phyloP scores from a whole-genome alignment of 2,113 vertebrate species.

The Vulpes vulpes region DNA sequence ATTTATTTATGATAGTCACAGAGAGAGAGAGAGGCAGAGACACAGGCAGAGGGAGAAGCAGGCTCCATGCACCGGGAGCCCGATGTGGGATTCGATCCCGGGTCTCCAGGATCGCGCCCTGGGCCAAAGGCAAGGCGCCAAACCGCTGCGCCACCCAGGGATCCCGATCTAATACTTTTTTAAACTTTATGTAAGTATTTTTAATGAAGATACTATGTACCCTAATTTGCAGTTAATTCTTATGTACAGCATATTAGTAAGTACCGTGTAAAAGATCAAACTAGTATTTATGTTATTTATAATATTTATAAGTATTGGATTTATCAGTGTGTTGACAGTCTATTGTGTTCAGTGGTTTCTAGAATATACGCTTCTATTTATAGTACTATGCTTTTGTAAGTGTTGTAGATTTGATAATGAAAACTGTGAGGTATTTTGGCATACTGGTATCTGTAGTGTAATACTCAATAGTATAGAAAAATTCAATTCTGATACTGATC shows the following conservation, averaged over 20 bases:
- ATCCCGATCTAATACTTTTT: neutral
- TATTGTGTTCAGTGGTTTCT: neutral
- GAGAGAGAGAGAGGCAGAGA: too few species aligned
- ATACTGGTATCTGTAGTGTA: neutral
- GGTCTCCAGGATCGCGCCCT: too few species aligned
- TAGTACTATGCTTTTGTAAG: neutral
- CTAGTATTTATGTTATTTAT: neutral
- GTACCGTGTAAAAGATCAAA: conserved; percentile 11
- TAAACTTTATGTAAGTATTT: neutral
- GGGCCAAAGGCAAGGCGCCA: too few species aligned
- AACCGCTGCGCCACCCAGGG: too few species aligned
- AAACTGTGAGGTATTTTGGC: conserved; percentile 32
- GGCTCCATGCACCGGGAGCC: too few species aligned
- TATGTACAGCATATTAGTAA: neutral
- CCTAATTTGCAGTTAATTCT: neutral
- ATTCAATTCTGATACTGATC: neutral
- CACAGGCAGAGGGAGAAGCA: too few species aligned
- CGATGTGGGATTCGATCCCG: too few species aligned
- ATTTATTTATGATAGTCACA: too few species aligned
- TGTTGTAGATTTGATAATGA: neutral
- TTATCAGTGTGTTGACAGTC: neutral
- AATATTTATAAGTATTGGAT: neutral
- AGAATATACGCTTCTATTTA: conserved; percentile 34
- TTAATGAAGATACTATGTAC: neutral
- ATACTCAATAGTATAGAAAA: neutral